These are phyloP conservation scores for Meganola albula DNA, from an alignment of 2,888 invertebrate genomes.

Conservation along the genomic window DNA sequence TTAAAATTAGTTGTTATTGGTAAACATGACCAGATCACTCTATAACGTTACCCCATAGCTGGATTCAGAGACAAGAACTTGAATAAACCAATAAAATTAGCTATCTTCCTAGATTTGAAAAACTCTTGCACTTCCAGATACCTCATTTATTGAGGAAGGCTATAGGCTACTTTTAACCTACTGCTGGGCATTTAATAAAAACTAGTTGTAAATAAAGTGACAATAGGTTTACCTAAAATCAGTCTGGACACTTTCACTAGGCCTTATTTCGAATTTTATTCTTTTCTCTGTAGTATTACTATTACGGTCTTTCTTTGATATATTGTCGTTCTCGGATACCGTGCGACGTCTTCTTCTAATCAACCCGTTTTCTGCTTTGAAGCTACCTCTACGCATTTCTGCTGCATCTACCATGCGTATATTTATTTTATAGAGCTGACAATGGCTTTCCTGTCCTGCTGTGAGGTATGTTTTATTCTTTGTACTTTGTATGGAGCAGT, in stretches of 20 bases:
- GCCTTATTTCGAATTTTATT: constrained; percentile 85
- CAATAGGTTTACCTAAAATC: constrained; percentile 87
- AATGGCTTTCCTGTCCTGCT: constrained; percentile 95
- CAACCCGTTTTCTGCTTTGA: constrained; percentile 69
- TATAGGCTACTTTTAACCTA: no score
- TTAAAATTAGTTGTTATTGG: no score
- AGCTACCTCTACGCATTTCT: constrained; percentile 76
- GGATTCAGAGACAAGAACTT: no score
- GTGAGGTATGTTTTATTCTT: constrained; percentile 87
- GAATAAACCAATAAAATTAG: no score
- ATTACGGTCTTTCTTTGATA: constrained; percentile 62
- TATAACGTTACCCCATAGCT: no score
- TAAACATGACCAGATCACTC: no score
- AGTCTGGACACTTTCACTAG: constrained; percentile 89
- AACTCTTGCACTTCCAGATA: no score
- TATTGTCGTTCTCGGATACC: constrained; percentile 74
- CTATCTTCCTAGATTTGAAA: no score
- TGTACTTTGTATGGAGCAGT: constrained; percentile 85
- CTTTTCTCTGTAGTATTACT: constrained; percentile 74
- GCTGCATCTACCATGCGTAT: constrained; percentile 75
- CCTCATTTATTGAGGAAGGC: no score
- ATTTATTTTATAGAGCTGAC: constrained; percentile 88
- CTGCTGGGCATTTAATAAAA: no score
- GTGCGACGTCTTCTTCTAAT: constrained; percentile 67
- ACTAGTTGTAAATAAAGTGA: no score